Base-by-base conservation (phyloP, 2,797 vertebrate species). In the Amazonetta brasiliensis region DNA sequence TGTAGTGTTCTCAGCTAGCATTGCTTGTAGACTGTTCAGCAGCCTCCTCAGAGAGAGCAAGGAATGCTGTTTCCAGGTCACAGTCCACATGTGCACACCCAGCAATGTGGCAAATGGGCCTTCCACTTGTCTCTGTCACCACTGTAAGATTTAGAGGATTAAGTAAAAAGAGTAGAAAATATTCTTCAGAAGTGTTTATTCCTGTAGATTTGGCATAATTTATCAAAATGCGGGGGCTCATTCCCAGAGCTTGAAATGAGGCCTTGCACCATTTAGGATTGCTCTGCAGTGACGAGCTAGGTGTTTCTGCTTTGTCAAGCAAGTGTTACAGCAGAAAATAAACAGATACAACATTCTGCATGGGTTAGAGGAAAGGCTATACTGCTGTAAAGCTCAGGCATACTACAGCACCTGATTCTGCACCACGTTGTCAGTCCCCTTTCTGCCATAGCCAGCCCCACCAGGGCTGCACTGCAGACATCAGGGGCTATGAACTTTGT, bases 1-100 rank as follows among this genome's bases (percentile, higher is more conserved):
- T 1, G 1, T 41, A 67, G 74, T 59, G 83, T 89, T 52, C 59
- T 84, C 39, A 76, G 43, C 54, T 91, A 79, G 50, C 82, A 55
- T 80, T 73, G 13, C 35, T 79, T 46, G 73, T 87, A 95, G 74
- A 81, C 85, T 92, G 90, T 41, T 71, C 90, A 86, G 80, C 66
- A 79, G 85, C 85, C 77, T 81, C 77, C 81, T n/a, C 30, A 84
- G 58, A 86, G 16, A 58, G 35, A 91, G 74, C 50, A 91, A 72
- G 58, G 6, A 74, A 86, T 46, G 83, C 55, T 86, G 9, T 80
- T 92, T 91, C 69, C 50, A 91, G 83, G 58, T 67, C 46, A 52
- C 25, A 73, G 74, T 69, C 62, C 23, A 78, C 62, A 86, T 13
- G 22, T 59, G 37, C 41, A 90, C 72, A 35, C 35, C 62, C 77